Base-by-base conservation (phyloP, 35 echinoderm and acorn worm genomes). In the Hemicentrotus pulcherrimus region DNA sequence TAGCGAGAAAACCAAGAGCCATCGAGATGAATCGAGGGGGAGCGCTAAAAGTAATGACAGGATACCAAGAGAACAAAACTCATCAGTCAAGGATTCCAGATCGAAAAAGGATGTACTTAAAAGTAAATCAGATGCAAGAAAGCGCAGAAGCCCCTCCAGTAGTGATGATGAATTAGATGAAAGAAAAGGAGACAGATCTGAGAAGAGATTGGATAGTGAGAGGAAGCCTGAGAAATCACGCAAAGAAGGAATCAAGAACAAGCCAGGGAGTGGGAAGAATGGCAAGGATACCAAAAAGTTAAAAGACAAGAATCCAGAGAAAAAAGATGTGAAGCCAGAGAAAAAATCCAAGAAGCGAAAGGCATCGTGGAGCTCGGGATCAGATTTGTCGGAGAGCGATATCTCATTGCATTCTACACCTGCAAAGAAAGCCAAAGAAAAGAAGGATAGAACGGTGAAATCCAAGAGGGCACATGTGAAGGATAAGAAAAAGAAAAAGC, bases 401-500 rank as follows among this genome's bases (percentile, higher is more conserved):
- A 86, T 55, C 22, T 96, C 94, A 7, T 15, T 58, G 30, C n/a
- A 93, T 93, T 93, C 91, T 31, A 93, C 91, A 46, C 91, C 91
- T 8, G 19, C 19, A 22, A 96, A 96, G 94, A 95, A 96, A 61
- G 31, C 46, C 15, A 94, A 96, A 32, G 94, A 96, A 47, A 93
- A 93, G 90, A 86, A 96, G 22, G 93, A 96, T 15, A 93, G 86
- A 94, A 61, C 92, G 91, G 35, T 61, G 92, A 94, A 91, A 50
- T 35, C 61, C 22, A 96, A 94, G 93, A 96, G 91, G 88, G 65
- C 41, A 31, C 61, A 50, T 24, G 87, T 95, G 47, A 48, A 94
- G 5, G 96, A 96, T 46, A 97, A 98, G 89, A 94, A 96, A 52
- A 96, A 96, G 94, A 98, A 98, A 41, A 97, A 97, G 94, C 86